Base-by-base conservation (phyloP, 2,888 invertebrate species). In the Hololepta plana region DNA sequence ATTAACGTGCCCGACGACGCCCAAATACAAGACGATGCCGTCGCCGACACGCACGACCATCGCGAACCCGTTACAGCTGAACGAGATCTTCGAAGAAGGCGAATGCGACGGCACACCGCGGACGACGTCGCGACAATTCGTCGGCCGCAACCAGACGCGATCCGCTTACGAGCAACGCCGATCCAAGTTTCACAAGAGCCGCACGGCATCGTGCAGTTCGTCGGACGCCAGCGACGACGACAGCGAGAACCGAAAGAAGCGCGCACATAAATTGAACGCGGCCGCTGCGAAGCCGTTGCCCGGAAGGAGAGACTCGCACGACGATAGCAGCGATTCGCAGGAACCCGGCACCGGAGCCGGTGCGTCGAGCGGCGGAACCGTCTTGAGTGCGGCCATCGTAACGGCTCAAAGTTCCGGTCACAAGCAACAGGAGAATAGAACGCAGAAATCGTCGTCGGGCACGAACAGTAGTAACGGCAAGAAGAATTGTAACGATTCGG, bases 141-240 rank as follows among this genome's bases (percentile, higher is more conserved):
- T 50, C 8, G 46, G 43, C 26, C 38, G 49, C 7, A 49, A 42
- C 34, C 47, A 47, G 32, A 48, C 45, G 27, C 36, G 44, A 26
- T 36, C 43, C 14, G 48, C 41, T 12, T 62, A 61, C 38, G 64
- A 65, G 36, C 70, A 71, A 41, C 59, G 71, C 16, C 62, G 71
- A 25, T 64, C 67, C 33, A 75, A 75, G 51, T 65, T 74, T 40
- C 71, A 72, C 38, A 76, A 77, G 47, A 66, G 67, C 7, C 59
- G 75, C 19, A 76, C 75, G n/a, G 81, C 85, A 4, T 88, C 88
- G 27, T 90, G 90, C 47, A 88, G 88, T 40, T 90, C 88, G 26
- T 90, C 90, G 0, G 91, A 93, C 52, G 81, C 91, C 4, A 88
- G 88, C 32, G 90, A 90, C 50, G 73, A 73, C 40, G 82, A 82